Evolutionary conservation across 2,888 invertebrate species (phyloP).

Genomic region (Clunio marinus): DNA sequence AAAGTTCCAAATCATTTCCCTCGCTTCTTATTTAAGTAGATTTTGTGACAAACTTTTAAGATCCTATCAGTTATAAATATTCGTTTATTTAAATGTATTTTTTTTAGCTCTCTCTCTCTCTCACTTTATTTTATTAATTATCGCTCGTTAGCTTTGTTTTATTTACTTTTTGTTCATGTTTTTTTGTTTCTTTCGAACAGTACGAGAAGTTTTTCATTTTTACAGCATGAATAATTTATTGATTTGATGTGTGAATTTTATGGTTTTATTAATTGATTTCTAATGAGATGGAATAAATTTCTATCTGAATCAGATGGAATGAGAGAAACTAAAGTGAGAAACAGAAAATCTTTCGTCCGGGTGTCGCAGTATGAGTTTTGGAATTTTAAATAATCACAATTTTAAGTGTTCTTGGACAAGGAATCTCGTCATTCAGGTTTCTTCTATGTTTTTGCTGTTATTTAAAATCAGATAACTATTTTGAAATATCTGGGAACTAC

Average conservation of each 20-base stretch:
- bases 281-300: slow-evolving; percentile 26
- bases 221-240: slow-evolving; percentile 35
- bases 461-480: background rate
- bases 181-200: too few relatives aligned
- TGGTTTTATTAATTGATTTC: slow-evolving; percentile 39
- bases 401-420: background rate
- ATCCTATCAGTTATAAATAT: slow-evolving; percentile 31
- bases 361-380: background rate
- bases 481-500: slow-evolving; percentile 2
- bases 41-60: slow-evolving; percentile 30
- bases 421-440: slow-evolving; percentile 30
- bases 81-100: slow-evolving; percentile 22
- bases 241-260: slow-evolving; percentile 38
- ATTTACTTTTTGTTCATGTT: background rate
- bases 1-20: too few relatives aligned
- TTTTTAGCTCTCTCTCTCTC: background rate
- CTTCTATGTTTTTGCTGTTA: background rate
- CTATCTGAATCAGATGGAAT: background rate
- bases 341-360: background rate
- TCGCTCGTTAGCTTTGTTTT: slow-evolving; percentile 14
- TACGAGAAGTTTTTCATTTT: too few relatives aligned
- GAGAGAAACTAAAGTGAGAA: background rate
- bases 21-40: background rate
- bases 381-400: background rate
- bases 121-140: slow-evolving; percentile 30